These are phyloP conservation scores for Heliconius eleuchia DNA, from an alignment of 1,140 invertebrate species.

Conservation along the genomic window DNA sequence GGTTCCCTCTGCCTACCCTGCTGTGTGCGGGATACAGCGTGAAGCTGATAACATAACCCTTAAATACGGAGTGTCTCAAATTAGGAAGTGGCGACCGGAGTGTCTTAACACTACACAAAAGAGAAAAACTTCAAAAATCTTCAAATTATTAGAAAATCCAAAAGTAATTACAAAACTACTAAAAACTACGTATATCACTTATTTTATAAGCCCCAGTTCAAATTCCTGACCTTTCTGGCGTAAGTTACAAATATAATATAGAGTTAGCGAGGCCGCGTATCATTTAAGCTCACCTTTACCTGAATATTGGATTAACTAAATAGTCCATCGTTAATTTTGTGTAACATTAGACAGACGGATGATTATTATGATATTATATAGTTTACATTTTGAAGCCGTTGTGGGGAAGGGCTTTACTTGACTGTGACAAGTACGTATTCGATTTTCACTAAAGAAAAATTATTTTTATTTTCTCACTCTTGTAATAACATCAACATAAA, in stretches of 20 bases:
- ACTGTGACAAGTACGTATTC: no score
- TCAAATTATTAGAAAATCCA: no score
- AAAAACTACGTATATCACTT: background rate
- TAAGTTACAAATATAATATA: background rate
- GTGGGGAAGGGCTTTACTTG: no score
- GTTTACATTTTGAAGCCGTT: no score
- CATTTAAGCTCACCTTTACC: background rate
- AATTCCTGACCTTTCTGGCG: background rate
- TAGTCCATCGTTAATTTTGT: background rate
- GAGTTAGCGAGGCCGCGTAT: background rate
- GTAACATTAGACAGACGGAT: background rate
- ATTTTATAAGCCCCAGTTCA: background rate
- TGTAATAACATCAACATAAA: no score
- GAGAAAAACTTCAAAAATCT: background rate
- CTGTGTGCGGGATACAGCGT: no score
- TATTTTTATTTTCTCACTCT: no score
- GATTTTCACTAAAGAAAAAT: no score
- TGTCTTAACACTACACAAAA: background rate
- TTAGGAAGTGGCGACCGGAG: no score
- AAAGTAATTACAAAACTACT: background rate
- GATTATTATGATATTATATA: background rate
- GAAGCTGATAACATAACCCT: no score
- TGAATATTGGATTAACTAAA: constrained; percentile 2
- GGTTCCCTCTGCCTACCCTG: no score
- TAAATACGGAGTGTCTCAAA: no score